phyloP scores from a whole-genome alignment of 2,113 vertebrate genomes.

The Megaceryle torquata region DNA sequence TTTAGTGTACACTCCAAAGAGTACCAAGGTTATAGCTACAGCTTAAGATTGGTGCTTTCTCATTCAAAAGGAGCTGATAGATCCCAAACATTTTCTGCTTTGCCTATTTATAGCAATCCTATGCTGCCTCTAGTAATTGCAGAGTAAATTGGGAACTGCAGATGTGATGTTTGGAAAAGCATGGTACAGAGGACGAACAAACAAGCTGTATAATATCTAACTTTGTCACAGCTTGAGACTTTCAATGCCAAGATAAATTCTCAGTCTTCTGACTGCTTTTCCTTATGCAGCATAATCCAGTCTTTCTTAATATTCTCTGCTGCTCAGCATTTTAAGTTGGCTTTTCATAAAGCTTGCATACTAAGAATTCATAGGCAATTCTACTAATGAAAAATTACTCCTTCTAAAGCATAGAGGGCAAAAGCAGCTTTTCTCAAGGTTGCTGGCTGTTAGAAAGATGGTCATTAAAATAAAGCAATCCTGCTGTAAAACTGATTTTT shows the following conservation, averaged over 20 bases:
- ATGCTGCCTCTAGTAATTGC: background rate
- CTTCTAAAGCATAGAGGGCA: background rate
- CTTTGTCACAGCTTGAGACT: background rate
- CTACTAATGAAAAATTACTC: background rate
- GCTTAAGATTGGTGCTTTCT: background rate
- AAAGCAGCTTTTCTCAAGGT: background rate
- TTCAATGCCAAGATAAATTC: background rate
- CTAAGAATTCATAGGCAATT: slow-evolving; percentile 10
- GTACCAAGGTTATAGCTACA: background rate
- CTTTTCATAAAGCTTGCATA: background rate
- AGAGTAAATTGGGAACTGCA: background rate
- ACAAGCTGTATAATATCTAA: background rate
- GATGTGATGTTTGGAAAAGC: background rate
- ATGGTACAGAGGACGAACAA: background rate
- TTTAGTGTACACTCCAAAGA: background rate
- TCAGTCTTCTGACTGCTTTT: background rate
- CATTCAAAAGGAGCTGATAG: background rate
- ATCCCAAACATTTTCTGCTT: background rate
- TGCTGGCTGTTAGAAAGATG: background rate
- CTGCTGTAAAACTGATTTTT: background rate
- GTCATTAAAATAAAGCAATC: background rate
- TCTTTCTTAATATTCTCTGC: background rate
- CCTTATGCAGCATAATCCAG: background rate
- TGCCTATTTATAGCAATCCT: background rate
- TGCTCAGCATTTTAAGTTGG: background rate